These are phyloP conservation scores for Apeltes quadracus DNA, from an alignment of 2,113 vertebrate genomes.

Conservation along the genomic window DNA sequence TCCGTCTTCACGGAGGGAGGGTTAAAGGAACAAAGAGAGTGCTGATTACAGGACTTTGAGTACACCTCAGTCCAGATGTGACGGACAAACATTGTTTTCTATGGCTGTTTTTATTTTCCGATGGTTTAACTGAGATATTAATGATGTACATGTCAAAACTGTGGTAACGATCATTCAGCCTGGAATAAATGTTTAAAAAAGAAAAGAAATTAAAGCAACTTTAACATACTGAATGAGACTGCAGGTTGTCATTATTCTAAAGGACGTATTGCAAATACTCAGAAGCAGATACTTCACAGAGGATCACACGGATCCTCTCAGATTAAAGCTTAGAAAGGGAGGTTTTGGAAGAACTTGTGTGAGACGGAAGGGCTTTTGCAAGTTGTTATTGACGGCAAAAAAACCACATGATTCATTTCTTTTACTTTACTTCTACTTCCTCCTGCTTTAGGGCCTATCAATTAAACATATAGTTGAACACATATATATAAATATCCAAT, in stretches of 20 bases:
- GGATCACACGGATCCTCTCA: not conserved
- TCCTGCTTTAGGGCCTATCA: not conserved
- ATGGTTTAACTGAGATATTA: conserved; percentile 88
- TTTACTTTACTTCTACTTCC: not conserved
- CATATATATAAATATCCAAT: not conserved
- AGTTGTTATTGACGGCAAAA: not conserved
- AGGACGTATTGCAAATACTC: too few relatives aligned
- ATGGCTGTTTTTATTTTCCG: conserved; percentile 76
- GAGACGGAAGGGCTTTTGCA: not conserved
- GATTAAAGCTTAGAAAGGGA: not conserved
- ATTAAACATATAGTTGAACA: not conserved
- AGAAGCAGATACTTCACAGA: not conserved
- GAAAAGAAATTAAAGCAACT: conserved; percentile 84
- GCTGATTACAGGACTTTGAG: conserved; percentile 57
- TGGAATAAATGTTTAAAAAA: conserved; percentile 95
- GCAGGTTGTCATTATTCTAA: not conserved
- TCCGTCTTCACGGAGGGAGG: not conserved
- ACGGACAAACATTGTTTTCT: conserved; percentile 68
- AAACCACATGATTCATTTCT: not conserved
- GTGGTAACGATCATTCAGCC: conserved; percentile 91
- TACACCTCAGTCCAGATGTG: conserved; percentile 60
- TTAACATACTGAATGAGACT: conserved; percentile 62
- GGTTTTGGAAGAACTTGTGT: not conserved
- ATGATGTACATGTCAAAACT: conserved; percentile 90
- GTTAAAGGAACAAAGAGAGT: not conserved